phyloP scores from a whole-genome alignment of 2,797 vertebrate genomes.

The Poecilia picta region DNA sequence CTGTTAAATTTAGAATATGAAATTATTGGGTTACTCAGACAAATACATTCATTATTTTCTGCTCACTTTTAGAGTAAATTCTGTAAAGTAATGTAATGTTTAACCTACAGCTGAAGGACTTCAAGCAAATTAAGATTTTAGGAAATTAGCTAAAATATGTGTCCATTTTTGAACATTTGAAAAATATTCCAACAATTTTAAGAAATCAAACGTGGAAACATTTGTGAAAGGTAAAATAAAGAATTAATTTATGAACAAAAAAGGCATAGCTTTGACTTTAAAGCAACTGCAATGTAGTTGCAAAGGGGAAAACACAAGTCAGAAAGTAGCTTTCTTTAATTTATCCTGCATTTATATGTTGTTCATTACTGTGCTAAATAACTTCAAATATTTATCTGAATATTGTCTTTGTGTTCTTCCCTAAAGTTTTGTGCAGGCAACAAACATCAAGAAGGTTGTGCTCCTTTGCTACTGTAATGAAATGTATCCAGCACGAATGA shows the following conservation, averaged over 20 bases:
- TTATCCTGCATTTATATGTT: neutral
- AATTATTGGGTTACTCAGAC: no score
- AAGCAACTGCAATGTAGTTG: neutral
- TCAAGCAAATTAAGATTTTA: neutral
- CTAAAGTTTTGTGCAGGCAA: neutral
- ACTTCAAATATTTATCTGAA: neutral
- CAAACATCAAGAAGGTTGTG: conserved; percentile 14
- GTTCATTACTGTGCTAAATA: neutral
- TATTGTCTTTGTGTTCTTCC: neutral
- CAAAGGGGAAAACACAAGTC: neutral
- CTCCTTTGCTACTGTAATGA: conserved; percentile 40
- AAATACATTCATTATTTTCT: no score
- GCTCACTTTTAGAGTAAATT: no score
- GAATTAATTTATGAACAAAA: neutral
- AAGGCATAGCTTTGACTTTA: neutral
- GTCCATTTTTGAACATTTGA: neutral
- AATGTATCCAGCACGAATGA: conserved; percentile 40
- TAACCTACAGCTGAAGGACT: neutral
- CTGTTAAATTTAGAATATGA: neutral
- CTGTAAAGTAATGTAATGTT: neutral
- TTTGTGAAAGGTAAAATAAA: neutral
- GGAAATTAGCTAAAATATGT: neutral
- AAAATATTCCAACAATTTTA: neutral
- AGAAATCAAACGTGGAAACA: neutral
- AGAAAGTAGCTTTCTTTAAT: neutral